A percentile compares a stretch with the other conserved stretches of the same genome.
phyloP scores from a whole-genome alignment of 2,797 vertebrate species.

The Capromys pilorides region DNA sequence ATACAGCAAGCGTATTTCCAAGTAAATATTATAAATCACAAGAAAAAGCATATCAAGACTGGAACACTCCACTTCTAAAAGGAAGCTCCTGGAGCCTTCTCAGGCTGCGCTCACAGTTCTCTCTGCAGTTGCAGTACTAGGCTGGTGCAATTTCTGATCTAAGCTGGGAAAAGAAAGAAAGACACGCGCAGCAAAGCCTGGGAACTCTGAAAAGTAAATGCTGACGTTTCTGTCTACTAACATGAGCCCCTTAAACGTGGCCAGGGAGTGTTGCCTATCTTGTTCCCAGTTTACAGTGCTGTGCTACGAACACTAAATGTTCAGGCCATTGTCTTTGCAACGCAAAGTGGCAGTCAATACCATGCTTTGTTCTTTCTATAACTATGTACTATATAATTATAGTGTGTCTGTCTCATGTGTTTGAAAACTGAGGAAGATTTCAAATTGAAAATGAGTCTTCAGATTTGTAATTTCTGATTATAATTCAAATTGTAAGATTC shows the following conservation, averaged over 20 bases:
- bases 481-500: not conserved
- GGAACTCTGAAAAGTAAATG: slow-evolving; percentile 16
- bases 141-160: not conserved
- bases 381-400: not conserved
- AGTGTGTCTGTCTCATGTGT: not conserved
- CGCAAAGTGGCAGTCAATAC: not conserved
- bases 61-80: slow-evolving; percentile 19
- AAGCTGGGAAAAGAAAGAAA: not conserved
- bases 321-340: not conserved
- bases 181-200: not conserved
- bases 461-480: too few species aligned
- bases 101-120: not conserved
- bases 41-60: slow-evolving; percentile 7
- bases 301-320: not conserved
- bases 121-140: not conserved
- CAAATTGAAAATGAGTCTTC: not conserved
- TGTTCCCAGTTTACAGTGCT: not conserved
- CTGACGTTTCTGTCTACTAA: not conserved
- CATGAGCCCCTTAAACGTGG: not conserved
- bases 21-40: slow-evolving; percentile 16
- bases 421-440: slow-evolving; percentile 9
- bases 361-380: not conserved
- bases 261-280: not conserved
- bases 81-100: not conserved
- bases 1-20: not conserved